Evolutionary conservation across 2,113 vertebrate species (phyloP).

Genomic region (Limanda limanda): DNA sequence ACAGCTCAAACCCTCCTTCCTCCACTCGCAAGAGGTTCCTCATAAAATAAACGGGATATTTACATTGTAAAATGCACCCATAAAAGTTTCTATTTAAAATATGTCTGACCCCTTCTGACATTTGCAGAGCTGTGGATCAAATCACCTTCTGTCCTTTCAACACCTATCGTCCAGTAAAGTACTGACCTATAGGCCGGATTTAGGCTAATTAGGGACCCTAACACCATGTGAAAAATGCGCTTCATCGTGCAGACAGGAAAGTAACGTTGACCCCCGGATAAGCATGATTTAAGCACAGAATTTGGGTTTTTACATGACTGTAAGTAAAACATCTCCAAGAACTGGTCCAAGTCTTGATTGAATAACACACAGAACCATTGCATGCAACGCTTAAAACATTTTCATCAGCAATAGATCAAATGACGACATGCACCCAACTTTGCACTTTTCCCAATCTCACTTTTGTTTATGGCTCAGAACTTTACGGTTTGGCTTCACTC

Average conservation of each 20-base stretch:
- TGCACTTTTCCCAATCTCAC: not conserved
- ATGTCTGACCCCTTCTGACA: slow-evolving; percentile 1
- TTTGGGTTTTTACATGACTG: not conserved
- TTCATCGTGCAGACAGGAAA: slow-evolving; percentile 9
- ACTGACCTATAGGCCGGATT: slow-evolving; percentile 17
- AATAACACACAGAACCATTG: not conserved
- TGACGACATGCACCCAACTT: not conserved
- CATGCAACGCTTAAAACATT: not conserved
- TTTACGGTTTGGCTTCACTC: too few species aligned
- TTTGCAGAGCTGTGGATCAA: slow-evolving; percentile 19
- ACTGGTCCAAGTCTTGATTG: not conserved
- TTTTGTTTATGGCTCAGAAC: too few species aligned
- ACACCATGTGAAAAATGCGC: not conserved
- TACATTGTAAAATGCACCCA: slow-evolving; percentile 26
- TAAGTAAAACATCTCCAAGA: not conserved
- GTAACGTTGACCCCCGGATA: not conserved
- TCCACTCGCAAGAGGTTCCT: slow-evolving; percentile 10
- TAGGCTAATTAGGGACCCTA: slow-evolving; percentile 18
- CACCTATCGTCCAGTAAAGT: slow-evolving; percentile 24
- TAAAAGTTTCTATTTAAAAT: slow-evolving; percentile 11
- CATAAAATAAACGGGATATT: slow-evolving; percentile 17
- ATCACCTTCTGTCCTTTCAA: slow-evolving; percentile 27
- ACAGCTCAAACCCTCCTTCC: slow-evolving; percentile 1
- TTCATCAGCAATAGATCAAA: not conserved
- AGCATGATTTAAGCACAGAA: not conserved